phyloP scores from a whole-genome alignment of 2,888 invertebrate genomes.

The Drosophila maculinotata region DNA sequence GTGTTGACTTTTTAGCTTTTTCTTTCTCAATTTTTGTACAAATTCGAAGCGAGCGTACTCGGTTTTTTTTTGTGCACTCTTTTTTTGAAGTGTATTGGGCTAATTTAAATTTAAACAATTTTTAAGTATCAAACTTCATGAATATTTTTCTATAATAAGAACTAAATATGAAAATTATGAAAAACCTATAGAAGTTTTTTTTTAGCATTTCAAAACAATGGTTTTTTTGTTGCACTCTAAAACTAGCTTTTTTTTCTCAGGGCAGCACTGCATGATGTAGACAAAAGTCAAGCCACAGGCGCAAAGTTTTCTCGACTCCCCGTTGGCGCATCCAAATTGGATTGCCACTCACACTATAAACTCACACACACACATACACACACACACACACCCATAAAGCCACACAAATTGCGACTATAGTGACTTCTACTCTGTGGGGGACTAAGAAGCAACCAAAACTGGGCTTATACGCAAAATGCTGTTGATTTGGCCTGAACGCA shows the following conservation, averaged over 20 bases:
- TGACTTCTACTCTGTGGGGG: background rate
- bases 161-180: no score
- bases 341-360: conserved; percentile 58
- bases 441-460: background rate
- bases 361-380: background rate
- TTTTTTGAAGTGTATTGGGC: no score
- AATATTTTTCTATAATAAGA: no score
- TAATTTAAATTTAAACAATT: no score
- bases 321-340: conserved; percentile 67
- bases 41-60: no score
- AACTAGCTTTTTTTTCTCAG: conserved; percentile 1
- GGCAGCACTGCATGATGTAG: background rate
- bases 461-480: conserved; percentile 27
- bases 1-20: background rate
- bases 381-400: background rate
- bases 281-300: conserved; percentile 48
- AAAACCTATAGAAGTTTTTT: no score
- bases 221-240: background rate
- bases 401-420: conserved; percentile 4
- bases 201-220: no score
- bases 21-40: no score
- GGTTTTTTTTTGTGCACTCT: no score
- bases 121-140: no score
- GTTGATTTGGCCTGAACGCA: conserved; percentile 16
- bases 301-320: conserved; percentile 42